Conservation (phyloP, 2,113 vertebrate genomes). For the Columbina picui region DNA sequence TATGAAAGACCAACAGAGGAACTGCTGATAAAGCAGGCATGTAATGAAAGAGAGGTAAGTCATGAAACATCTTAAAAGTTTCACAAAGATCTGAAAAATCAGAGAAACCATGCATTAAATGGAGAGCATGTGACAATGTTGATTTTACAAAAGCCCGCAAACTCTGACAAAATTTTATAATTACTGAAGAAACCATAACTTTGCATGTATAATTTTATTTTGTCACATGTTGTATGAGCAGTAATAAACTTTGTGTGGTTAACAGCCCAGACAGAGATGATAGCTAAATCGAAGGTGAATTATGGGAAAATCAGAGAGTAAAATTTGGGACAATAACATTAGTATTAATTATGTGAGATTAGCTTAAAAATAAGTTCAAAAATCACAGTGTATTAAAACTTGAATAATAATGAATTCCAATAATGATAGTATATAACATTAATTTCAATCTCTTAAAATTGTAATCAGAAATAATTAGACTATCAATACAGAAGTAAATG, state of each 20-base stretch:
- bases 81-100: neutral
- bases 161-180: neutral
- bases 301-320: neutral
- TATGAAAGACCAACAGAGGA: neutral
- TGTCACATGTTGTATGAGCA: neutral
- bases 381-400: slow-evolving; percentile 10
- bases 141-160: neutral
- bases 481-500: slow-evolving; percentile 63
- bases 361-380: slow-evolving; percentile 16
- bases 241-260: neutral
- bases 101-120: neutral
- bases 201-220: neutral
- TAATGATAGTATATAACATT: slow-evolving; percentile 44
- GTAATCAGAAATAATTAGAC: slow-evolving; percentile 66
- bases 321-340: neutral
- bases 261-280: neutral
- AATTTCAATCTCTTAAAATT: slow-evolving; percentile 60
- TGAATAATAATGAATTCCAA: slow-evolving; percentile 30
- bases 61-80: neutral
- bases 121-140: neutral
- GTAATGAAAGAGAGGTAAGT: neutral
- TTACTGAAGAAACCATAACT: neutral
- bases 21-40: neutral
- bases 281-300: neutral
- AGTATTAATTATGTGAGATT: neutral